A percentile compares a stretch with the other conserved stretches of the same genome.
Conservation (phyloP, 2,113 vertebrate genomes). For the Craseonycteris thonglongyai region DNA sequence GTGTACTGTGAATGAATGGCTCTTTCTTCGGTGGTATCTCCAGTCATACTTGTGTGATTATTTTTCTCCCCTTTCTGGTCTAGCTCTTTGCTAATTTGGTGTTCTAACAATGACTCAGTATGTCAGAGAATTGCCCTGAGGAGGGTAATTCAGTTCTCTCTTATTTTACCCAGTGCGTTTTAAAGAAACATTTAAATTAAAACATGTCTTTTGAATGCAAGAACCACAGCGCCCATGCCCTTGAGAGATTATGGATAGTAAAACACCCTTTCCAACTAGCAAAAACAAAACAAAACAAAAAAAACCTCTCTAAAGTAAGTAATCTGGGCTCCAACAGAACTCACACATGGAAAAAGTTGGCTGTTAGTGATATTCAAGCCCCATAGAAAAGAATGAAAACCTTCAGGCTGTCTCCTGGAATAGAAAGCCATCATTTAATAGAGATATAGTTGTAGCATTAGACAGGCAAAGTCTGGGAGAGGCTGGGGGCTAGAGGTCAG, state of each 20-base stretch:
- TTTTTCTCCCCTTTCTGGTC: background rate
- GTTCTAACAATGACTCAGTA: slow-evolving; percentile 55
- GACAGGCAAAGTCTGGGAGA: background rate
- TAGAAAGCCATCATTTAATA: background rate
- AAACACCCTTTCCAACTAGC: background rate
- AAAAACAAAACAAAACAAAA: no score
- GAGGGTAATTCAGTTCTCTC: slow-evolving; percentile 41
- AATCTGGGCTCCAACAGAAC: background rate
- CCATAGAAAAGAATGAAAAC: background rate
- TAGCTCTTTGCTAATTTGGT: slow-evolving; percentile 43
- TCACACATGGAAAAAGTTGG: background rate
- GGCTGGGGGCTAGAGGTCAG: background rate
- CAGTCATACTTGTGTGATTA: slow-evolving; percentile 21
- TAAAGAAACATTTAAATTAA: slow-evolving; percentile 38
- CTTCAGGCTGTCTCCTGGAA: background rate
- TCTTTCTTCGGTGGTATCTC: slow-evolving; percentile 34
- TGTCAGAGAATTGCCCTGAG: background rate
- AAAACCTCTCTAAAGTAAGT: background rate
- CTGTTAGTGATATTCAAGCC: background rate
- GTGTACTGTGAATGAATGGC: slow-evolving; percentile 21
- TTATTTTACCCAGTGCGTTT: slow-evolving; percentile 15
- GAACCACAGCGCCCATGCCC: background rate
- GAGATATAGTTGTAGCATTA: background rate
- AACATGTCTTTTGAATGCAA: slow-evolving; percentile 9
- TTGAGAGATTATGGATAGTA: background rate